Percentiles rank a stretch among this genome's conserved stretches.
phyloP scores from a whole-genome alignment of 1,140 invertebrate species.

The Ceratosolen fusciceps region DNA sequence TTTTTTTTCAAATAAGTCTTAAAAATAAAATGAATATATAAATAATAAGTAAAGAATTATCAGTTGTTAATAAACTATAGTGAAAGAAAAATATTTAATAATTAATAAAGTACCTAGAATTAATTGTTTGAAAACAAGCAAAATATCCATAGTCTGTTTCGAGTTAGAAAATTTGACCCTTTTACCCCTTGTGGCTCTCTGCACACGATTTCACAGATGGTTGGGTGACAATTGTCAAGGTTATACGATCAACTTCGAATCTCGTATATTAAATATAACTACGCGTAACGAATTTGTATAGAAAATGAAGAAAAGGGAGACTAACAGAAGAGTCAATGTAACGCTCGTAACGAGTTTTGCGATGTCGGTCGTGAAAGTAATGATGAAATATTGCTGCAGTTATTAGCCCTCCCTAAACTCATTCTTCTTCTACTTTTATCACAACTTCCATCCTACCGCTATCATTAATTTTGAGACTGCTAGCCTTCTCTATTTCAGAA shows the following conservation, averaged over 20 bases:
- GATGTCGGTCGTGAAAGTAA: constrained; percentile 65
- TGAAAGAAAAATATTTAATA: not conserved
- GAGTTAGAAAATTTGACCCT: constrained; percentile 14
- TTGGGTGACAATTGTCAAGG: constrained; percentile 54
- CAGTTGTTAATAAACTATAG: too few species aligned
- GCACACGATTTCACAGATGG: constrained; percentile 60
- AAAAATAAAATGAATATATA: too few species aligned
- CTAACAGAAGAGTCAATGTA: not conserved
- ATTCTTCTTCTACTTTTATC: constrained; percentile 53
- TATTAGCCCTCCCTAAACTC: constrained; percentile 53
- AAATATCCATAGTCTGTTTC: not conserved
- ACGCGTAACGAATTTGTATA: constrained; percentile 67
- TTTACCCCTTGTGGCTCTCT: not conserved
- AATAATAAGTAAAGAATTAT: too few species aligned
- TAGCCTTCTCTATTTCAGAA: not conserved
- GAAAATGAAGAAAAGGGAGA: constrained; percentile 39
- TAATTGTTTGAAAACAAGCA: not conserved
- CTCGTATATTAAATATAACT: constrained; percentile 57
- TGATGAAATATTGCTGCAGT: constrained; percentile 72
- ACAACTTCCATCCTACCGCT: not conserved
- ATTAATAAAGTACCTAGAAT: not conserved
- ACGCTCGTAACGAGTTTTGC: constrained; percentile 54
- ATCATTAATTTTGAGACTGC: constrained; percentile 7
- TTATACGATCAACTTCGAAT: not conserved
- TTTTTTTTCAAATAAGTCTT: too few species aligned